Evolutionary conservation across 2,113 vertebrate species (phyloP), one percentile per base, ranked within the genome.

Genomic region (Nothoprocta pentlandii): DNA sequence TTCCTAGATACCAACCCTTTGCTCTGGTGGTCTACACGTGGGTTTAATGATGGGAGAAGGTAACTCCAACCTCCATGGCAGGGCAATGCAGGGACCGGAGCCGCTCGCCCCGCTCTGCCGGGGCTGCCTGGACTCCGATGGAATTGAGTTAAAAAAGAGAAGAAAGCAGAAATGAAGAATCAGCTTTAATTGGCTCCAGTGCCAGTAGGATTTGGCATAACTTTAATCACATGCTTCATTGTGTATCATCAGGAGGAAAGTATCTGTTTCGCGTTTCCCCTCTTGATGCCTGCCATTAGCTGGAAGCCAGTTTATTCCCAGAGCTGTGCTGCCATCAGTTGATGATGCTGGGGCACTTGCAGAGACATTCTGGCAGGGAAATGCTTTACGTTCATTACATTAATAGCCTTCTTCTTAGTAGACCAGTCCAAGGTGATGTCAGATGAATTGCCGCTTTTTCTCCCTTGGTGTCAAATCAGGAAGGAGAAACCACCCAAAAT

Each of bases 281-380:
- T 63, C 79, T 67, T 8, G 70, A 88, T 91, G 87, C 61, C 79
- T 94, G 76, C 90, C 82, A 91, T 91, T 80, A 94, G 82, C 75
- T 64, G 44, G 3, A 85, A 85, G 71, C 15, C 70, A 85, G 71
- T 83, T 91, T 94, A 96, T 95, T 94, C 95, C 93, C 94, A 94
- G 95, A 94, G 94, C 94, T 94, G 96, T 96, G 93, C 96, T 94
- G 95, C 94, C 96, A 96, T 95, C 94, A 96, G 91, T 97, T 94
- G 90, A 95, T 96, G 95, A 78, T 87, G 95, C 91, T 88, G 89
- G 91, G 91, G 76, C 95, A 93, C 90, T 90, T 80, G 51, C 91
- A 88, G 85, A 95, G 79, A 91, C 25, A 51, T 64, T 94, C 59
- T 90, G 93, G 63, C 89, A 94, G 68, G 79, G 83, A 85, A 92